phyloP scores from a whole-genome alignment of 2,113 vertebrate species.

The Spilogale gracilis region DNA sequence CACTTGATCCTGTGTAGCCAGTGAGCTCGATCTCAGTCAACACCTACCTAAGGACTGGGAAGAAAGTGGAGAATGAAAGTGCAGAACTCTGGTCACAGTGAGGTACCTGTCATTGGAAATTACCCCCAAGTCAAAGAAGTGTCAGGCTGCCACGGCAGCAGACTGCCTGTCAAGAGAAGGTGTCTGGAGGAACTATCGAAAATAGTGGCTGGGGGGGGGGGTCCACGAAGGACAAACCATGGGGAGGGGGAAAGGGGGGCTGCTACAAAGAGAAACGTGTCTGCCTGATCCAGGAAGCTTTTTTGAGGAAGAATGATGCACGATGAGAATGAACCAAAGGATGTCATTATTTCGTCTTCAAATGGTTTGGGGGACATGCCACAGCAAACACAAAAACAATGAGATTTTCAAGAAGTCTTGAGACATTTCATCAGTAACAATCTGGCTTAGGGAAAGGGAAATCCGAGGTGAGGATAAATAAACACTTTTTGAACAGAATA shows the following conservation, averaged over 20 bases:
- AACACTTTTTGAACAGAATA: constrained; percentile 10
- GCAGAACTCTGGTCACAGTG: not conserved
- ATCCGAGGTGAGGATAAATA: not conserved
- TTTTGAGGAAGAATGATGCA: constrained; percentile 8
- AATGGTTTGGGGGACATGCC: not conserved
- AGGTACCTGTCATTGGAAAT: not conserved
- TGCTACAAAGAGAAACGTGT: constrained; percentile 6
- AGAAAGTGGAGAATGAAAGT: not conserved
- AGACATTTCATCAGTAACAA: not conserved
- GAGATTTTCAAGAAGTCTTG: not conserved
- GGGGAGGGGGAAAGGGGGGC: not conserved
- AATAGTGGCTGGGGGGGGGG: not conserved
- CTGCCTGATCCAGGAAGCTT: not conserved
- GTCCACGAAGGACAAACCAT: not conserved
- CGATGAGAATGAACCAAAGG: not conserved
- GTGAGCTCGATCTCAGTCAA: not conserved
- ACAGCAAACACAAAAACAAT: not conserved
- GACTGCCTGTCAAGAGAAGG: not conserved
- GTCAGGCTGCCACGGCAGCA: not conserved
- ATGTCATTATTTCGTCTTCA: not conserved
- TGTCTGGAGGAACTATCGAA: not conserved
- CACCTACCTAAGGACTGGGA: not conserved
- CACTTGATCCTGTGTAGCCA: not conserved
- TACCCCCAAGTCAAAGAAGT: not conserved
- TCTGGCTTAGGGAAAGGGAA: not conserved